phyloP scores from a whole-genome alignment of 2,888 invertebrate species.

The Dolomedes plantarius region DNA sequence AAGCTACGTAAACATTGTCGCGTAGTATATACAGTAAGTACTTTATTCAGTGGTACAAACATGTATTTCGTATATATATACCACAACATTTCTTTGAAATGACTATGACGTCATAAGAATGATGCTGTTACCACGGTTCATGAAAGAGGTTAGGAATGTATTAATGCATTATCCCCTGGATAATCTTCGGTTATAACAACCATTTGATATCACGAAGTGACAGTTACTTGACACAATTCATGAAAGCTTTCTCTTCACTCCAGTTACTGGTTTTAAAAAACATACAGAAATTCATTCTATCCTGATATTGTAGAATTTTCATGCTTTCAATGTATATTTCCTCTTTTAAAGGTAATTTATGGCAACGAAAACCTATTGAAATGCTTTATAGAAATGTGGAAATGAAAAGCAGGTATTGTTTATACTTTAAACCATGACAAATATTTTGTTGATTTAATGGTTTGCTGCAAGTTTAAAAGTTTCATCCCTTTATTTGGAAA shows the following conservation, averaged over 20 bases:
- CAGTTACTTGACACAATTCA: neutral
- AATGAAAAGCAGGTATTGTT: too few relatives aligned
- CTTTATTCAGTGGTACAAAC: slow-evolving; percentile 55
- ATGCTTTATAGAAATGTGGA: too few relatives aligned
- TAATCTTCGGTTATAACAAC: neutral
- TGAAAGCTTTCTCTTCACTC: neutral
- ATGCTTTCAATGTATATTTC: too few relatives aligned
- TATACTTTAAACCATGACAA: too few relatives aligned
- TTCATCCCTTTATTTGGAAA: too few relatives aligned
- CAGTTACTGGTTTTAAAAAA: neutral
- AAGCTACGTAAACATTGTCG: slow-evolving; percentile 52
- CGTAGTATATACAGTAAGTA: slow-evolving; percentile 48
- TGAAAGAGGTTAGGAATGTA: slow-evolving; percentile 62
- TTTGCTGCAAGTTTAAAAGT: too few relatives aligned
- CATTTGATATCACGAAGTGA: neutral
- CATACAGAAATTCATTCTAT: too few relatives aligned
- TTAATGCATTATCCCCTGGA: slow-evolving; percentile 44
- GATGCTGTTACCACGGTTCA: slow-evolving; percentile 30
- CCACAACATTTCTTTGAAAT: slow-evolving; percentile 38
- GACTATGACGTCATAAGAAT: slow-evolving; percentile 39
- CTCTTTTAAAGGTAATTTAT: too few relatives aligned
- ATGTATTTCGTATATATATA: slow-evolving; percentile 45
- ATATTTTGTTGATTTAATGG: too few relatives aligned
- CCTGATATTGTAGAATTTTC: too few relatives aligned
- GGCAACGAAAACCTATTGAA: too few relatives aligned